These are phyloP conservation scores for Plectrocnemia conspersa DNA, from an alignment of 1,140 invertebrate genomes.

Conservation along the genomic window DNA sequence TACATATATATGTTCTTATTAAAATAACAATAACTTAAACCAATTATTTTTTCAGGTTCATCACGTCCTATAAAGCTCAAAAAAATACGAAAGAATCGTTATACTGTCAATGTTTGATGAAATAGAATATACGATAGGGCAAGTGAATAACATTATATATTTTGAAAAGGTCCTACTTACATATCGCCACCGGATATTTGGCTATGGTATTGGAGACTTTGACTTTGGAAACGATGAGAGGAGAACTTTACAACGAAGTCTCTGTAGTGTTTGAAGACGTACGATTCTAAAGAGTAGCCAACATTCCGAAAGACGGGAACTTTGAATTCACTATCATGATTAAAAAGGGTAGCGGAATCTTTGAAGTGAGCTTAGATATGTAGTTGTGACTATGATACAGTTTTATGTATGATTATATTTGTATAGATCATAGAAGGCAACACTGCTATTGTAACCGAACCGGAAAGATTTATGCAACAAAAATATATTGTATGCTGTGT, in stretches of 20 bases:
- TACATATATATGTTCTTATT: too few species aligned
- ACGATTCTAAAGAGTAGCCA: conserved; percentile 75
- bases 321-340: conserved; percentile 75
- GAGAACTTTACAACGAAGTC: conserved; percentile 63
- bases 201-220: conserved; percentile 83
- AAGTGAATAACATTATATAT: not conserved
- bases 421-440: conserved; percentile 2
- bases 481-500: too few species aligned
- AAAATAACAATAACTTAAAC: too few species aligned
- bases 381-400: conserved; percentile 7
- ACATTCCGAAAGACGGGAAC: conserved; percentile 61
- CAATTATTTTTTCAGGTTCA: too few species aligned
- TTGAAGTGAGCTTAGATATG: too few species aligned
- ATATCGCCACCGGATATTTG: conserved; percentile 85
- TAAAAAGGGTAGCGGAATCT: conserved; percentile 73
- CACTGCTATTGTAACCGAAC: not conserved
- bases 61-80: too few species aligned
- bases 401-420: too few species aligned
- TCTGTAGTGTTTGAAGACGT: conserved; percentile 84
- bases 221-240: conserved; percentile 71
- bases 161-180: conserved; percentile 69
- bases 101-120: too few species aligned
- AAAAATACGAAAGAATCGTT: too few species aligned
- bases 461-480: too few species aligned
- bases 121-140: not conserved